Evolutionary conservation across 2,797 vertebrate genomes (phyloP).

Genomic region (Jordanella pulchra): DNA sequence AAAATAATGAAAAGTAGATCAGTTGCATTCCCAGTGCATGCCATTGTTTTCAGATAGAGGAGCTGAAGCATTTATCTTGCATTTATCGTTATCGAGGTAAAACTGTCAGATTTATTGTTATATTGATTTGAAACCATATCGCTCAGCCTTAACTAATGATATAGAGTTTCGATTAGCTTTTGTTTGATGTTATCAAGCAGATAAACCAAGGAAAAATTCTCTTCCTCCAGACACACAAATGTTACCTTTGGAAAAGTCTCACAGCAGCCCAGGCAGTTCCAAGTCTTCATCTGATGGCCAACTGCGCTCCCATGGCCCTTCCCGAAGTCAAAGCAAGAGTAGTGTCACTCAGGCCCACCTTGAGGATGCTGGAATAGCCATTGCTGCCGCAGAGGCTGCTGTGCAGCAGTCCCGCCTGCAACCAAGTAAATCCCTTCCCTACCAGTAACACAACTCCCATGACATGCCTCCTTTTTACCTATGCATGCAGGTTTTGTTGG

Average conservation of each 20-base stretch:
- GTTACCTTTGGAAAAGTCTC: conserved; percentile 96
- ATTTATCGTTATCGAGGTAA: too few species aligned
- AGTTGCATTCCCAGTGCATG: too few species aligned
- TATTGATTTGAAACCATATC: too few species aligned
- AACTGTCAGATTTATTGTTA: too few species aligned
- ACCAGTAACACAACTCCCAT: conserved; percentile 83
- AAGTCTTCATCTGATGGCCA: conserved; percentile 98
- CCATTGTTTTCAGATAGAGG: too few species aligned
- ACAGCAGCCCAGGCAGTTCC: conserved; percentile 98
- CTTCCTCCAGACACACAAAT: conserved; percentile 89
- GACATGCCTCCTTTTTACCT: conserved; percentile 80
- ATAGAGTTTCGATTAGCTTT: background rate
- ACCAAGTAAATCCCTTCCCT: conserved; percentile 95
- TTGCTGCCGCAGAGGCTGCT: conserved; percentile 96
- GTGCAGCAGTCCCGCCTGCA: conserved; percentile 97
- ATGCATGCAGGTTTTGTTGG: conserved; percentile 83
- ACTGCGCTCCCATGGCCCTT: conserved; percentile 95
- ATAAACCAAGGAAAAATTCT: background rate
- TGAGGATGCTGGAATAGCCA: conserved; percentile 96
- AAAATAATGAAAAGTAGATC: too few species aligned
- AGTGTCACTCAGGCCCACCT: conserved; percentile 98
- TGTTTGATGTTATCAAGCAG: background rate
- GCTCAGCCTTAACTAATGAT: too few species aligned
- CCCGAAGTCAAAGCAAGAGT: conserved; percentile 98
- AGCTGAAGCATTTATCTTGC: too few species aligned